A percentile compares a stretch with the other conserved stretches of the same genome.
Evolutionary conservation across 2,113 vertebrate genomes (phyloP).

Genomic region (Taurulus bubalis): DNA sequence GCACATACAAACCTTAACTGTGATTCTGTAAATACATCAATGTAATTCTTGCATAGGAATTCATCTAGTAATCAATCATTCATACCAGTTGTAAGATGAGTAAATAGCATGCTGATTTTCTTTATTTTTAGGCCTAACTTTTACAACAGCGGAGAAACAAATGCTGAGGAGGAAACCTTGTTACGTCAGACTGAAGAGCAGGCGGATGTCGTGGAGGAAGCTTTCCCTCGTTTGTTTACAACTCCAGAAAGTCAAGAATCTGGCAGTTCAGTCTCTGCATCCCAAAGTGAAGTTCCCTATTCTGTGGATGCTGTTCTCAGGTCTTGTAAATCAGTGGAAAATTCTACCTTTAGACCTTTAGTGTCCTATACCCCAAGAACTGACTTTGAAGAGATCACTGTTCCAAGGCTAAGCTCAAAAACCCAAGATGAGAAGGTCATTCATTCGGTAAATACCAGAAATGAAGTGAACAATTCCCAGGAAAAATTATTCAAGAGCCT

Average conservation of each 20-base stretch:
- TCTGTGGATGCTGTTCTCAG: constrained; percentile 41
- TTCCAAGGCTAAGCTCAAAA: neutral
- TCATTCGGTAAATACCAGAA: neutral
- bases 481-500: constrained; percentile 6
- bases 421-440: neutral
- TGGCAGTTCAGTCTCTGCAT: neutral
- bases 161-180: constrained; percentile 72
- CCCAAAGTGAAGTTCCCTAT: constrained; percentile 37
- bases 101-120: neutral
- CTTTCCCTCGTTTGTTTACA: constrained; percentile 35
- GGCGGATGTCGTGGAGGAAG: constrained; percentile 49
- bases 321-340: constrained; percentile 17
- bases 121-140: constrained; percentile 83
- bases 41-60: neutral
- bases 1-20: neutral
- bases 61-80: neutral
- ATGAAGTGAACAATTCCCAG: neutral
- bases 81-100: neutral
- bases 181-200: constrained; percentile 72
- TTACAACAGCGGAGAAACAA: constrained; percentile 85
- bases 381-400: rapidly evolving
- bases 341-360: neutral
- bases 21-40: neutral
- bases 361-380: neutral
- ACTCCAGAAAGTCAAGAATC: constrained; percentile 49